phyloP scores from a whole-genome alignment of 2,888 invertebrate genomes.

The Cremastinae sp. region DNA sequence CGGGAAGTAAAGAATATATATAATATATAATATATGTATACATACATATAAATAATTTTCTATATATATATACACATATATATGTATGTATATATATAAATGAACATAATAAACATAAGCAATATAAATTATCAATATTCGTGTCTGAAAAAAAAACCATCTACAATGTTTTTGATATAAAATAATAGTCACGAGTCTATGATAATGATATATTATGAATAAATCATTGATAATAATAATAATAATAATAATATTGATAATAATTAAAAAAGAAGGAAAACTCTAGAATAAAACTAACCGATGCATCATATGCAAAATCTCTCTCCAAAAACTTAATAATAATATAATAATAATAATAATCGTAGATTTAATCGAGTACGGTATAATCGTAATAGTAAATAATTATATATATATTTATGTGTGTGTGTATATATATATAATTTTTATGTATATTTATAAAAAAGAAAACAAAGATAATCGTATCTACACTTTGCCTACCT shows the following conservation, averaged over 20 bases:
- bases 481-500: conserved; percentile 72
- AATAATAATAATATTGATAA: conserved; percentile 51
- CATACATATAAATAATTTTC: conserved; percentile 51
- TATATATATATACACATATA: conserved; percentile 48
- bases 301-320: conserved; percentile 73
- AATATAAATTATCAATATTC: conserved; percentile 64
- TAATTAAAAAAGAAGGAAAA: conserved; percentile 51
- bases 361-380: conserved; percentile 68
- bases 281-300: conserved; percentile 69
- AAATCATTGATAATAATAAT: conserved; percentile 37
- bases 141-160: conserved; percentile 63
- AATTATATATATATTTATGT: conserved; percentile 45
- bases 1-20: conserved; percentile 59
- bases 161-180: conserved; percentile 64
- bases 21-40: conserved; percentile 41
- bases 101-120: conserved; percentile 61
- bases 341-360: conserved; percentile 61
- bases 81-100: conserved; percentile 53
- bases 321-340: conserved; percentile 71
- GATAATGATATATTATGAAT: conserved; percentile 47
- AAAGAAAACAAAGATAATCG: conserved; percentile 70
- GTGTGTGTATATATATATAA: conserved; percentile 37
- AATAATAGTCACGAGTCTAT: conserved; percentile 63
- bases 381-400: conserved; percentile 61
- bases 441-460: conserved; percentile 54